phyloP scores from a whole-genome alignment of 2,113 vertebrate genomes.

The Coturnix japonica region DNA sequence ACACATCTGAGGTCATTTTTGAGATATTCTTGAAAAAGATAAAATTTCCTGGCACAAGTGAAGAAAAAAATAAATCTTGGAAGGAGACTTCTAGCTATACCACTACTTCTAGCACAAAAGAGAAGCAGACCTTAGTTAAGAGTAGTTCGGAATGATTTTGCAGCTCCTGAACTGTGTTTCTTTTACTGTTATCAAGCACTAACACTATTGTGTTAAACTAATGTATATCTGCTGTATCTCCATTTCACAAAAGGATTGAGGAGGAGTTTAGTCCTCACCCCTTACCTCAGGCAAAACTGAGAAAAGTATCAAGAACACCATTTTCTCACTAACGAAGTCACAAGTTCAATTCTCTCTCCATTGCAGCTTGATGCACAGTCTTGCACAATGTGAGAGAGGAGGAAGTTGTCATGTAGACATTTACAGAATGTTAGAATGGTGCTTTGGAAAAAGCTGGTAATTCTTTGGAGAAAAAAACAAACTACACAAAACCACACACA shows the following conservation, averaged over 20 bases:
- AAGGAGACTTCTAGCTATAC: background rate
- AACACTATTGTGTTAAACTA: background rate
- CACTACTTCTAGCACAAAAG: background rate
- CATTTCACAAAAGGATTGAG: constrained; percentile 4
- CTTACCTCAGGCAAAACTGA: constrained; percentile 26
- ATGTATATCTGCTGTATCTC: background rate
- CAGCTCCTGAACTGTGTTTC: background rate
- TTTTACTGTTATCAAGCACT: background rate
- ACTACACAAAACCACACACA: too few species aligned
- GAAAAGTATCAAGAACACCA: constrained; percentile 38
- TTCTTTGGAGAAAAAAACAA: background rate
- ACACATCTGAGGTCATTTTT: background rate
- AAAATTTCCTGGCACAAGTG: background rate
- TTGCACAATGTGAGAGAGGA: constrained; percentile 49
- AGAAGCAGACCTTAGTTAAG: background rate
- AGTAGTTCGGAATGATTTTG: constrained; percentile 16
- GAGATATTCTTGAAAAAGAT: background rate
- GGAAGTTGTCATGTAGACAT: constrained; percentile 63
- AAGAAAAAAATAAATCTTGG: background rate
- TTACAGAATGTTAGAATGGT: constrained; percentile 39
- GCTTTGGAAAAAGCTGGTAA: constrained; percentile 15
- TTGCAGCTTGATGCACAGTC: constrained; percentile 35
- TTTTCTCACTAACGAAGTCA: constrained; percentile 58
- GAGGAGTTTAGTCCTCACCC: background rate
- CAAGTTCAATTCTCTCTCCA: constrained; percentile 10